Evolutionary conservation across 2,888 invertebrate species (phyloP).

Genomic region (Lasius fuliginosus): DNA sequence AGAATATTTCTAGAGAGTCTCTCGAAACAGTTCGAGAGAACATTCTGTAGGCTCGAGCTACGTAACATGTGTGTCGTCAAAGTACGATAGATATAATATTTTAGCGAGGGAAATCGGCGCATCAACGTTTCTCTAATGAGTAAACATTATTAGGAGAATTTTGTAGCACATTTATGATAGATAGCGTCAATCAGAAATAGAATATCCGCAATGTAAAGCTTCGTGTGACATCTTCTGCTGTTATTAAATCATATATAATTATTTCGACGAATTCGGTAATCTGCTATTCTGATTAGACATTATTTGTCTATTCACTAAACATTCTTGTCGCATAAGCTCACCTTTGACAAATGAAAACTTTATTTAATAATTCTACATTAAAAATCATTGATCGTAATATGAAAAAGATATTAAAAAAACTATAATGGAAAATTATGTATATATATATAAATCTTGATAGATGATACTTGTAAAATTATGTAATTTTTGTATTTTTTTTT

Average conservation of each 20-base stretch:
- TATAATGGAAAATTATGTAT: background rate
- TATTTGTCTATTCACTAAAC: background rate
- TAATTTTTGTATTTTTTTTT: background rate
- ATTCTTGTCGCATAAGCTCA: background rate
- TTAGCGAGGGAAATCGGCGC: background rate
- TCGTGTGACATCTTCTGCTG: background rate
- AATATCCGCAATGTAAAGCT: background rate
- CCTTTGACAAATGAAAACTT: background rate
- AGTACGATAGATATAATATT: slow-evolving; percentile 14
- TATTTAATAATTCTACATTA: background rate
- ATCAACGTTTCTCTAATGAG: slow-evolving; percentile 8
- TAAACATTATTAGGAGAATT: background rate
- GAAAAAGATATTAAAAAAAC: background rate
- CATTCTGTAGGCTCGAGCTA: background rate
- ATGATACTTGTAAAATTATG: background rate
- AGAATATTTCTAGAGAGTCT: slow-evolving; percentile 25
- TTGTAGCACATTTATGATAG: background rate
- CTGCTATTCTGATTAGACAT: background rate
- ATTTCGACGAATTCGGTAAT: background rate
- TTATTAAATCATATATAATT: background rate
- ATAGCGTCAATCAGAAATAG: background rate
- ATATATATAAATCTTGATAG: background rate
- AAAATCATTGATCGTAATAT: background rate
- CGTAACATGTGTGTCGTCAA: background rate
- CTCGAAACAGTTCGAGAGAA: slow-evolving; percentile 6